A percentile compares a stretch with the other conserved stretches of the same genome.
Conservation (phyloP, 2,113 vertebrate genomes). For the Stictonetta naevosa region DNA sequence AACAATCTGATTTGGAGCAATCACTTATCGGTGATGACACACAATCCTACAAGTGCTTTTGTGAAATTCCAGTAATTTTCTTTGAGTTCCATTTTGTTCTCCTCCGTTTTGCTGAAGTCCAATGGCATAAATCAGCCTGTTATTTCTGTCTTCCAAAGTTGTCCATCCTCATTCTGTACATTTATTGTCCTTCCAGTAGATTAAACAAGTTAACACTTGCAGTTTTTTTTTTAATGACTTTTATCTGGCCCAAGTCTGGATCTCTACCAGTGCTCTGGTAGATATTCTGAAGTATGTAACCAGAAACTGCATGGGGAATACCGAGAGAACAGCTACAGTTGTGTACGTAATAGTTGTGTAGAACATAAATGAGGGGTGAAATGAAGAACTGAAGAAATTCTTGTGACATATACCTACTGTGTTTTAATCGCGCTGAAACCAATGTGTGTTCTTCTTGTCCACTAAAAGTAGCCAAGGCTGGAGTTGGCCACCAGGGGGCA, state of each 20-base stretch:
- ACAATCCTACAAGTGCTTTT: not conserved
- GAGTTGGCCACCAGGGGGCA: constrained; percentile 35
- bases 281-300: not conserved
- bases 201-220: not conserved
- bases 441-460: accelerated
- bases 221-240: not conserved
- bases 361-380: not conserved
- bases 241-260: not conserved
- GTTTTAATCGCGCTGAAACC: not conserved
- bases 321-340: not conserved
- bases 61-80: not conserved
- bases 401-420: not conserved
- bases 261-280: not conserved
- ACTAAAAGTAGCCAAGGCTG: accelerated
- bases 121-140: not conserved
- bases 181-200: not conserved
- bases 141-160: not conserved
- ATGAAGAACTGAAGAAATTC: not conserved
- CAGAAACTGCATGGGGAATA: not conserved
- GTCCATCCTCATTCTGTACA: not conserved
- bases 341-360: not conserved
- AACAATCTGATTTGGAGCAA: not conserved
- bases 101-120: not conserved
- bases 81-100: not conserved
- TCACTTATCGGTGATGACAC: not conserved